Base-by-base conservation (phyloP, 2,113 vertebrate genomes). In the Cebus imitator region DNA sequence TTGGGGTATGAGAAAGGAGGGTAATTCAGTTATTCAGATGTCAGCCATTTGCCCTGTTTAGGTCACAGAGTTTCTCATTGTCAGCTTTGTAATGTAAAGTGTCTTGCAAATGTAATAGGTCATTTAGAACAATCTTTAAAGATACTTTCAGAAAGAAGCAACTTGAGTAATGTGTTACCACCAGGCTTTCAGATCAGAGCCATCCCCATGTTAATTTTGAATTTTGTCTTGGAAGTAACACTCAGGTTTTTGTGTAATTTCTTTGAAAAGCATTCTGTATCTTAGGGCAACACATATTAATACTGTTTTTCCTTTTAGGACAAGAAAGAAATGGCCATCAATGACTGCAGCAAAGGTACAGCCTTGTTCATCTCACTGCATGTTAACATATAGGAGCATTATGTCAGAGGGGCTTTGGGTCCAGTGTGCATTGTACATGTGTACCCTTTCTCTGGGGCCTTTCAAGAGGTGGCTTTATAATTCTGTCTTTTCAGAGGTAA, bases 311-410 rank as follows among this genome's bases (percentile, higher is more conserved):
- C 96, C 94, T 96, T 98, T 90, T 95, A 99, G 99, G 99, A 99
- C 96, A 99, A 99, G 98, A 99, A 98, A 43, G 99, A 99, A 90
- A 96, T 98, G 96, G 99, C 99, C 83, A 98, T 99, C 94, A 98
- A 92, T 98, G 99, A 99, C 98, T 99, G 99, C 98, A 99, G 98
- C 96, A 99, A 99, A 99, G 99, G 99, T 99, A 98, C n/a, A 87
- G 5, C 27, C 76, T 82, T 93, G 40, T 76, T 40, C 84, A 35
- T 88, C 48, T 76, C 86, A 72, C 5, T 95, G 9, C 35, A 32
- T 82, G 32, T 94, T 94, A 92, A 94, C 57, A 55, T 86, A 64
- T n/a, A 84, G 37, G 95, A 92, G 30, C 35, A 87, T 66, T 86
- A 40, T 92, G 32, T 96, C 61, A 93, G 21, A 66, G 35, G 75